Conservation (phyloP, 2,113 vertebrate genomes). For the Bubo blakistoni region DNA sequence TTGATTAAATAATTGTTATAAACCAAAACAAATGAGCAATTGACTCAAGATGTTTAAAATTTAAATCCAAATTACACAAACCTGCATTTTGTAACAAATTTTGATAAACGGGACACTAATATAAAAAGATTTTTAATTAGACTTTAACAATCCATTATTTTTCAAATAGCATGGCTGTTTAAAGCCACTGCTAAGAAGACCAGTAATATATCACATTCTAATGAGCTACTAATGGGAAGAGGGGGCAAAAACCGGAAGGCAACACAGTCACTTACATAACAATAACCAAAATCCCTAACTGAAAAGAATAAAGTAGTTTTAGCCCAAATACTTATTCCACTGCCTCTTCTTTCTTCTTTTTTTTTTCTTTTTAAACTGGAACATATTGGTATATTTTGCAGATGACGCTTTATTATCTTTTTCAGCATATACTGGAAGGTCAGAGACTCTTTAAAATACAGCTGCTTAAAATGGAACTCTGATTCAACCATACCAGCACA, state of each 20-base stretch:
- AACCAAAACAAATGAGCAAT: constrained; percentile 34
- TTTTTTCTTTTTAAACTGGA: background rate
- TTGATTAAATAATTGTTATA: constrained; percentile 31
- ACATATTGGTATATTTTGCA: constrained; percentile 22
- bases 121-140: background rate
- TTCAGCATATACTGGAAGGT: constrained; percentile 23
- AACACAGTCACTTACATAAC: constrained; percentile 41
- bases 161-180: constrained; percentile 6
- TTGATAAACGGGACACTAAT: constrained; percentile 19
- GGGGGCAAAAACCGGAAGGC: background rate
- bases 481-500: constrained; percentile 37
- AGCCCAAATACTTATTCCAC: background rate
- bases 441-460: constrained; percentile 40
- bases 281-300: constrained; percentile 31
- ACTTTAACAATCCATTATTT: constrained; percentile 13
- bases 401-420: constrained; percentile 40
- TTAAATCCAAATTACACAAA: constrained; percentile 57
- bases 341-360: background rate
- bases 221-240: background rate
- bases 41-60: constrained; percentile 14
- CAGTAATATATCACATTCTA: background rate
- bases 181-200: constrained; percentile 40
- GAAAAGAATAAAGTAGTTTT: background rate
- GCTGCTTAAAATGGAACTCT: constrained; percentile 46
- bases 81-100: constrained; percentile 32